These are phyloP conservation scores for Elysia crispata DNA, from an alignment of 2,888 invertebrate species.

Conservation along the genomic window DNA sequence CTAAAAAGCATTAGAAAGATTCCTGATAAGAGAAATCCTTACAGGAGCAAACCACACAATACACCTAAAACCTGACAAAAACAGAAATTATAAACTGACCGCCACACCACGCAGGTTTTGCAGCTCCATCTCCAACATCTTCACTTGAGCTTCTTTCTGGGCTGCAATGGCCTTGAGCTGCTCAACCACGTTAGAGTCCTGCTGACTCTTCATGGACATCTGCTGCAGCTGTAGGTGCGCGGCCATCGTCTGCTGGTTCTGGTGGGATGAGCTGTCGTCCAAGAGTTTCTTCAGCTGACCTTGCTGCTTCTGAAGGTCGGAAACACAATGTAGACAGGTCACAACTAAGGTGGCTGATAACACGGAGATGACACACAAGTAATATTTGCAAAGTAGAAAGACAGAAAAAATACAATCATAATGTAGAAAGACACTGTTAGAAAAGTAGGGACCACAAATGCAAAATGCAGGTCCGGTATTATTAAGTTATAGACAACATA, in stretches of 20 bases:
- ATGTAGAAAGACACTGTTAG: too few species aligned
- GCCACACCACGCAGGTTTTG: not conserved
- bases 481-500: too few species aligned
- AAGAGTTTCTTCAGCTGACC: conserved; percentile 59
- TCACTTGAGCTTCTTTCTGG: conserved; percentile 73
- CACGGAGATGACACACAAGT: too few species aligned
- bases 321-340: too few species aligned
- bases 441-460: too few species aligned
- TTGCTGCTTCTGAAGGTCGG: conserved; percentile 45
- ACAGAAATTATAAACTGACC: not conserved
- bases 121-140: conserved; percentile 60
- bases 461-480: too few species aligned
- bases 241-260: conserved; percentile 55
- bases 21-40: too few species aligned
- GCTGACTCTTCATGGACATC: conserved; percentile 66
- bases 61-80: not conserved
- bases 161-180: conserved; percentile 74
- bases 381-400: too few species aligned
- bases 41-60: too few species aligned
- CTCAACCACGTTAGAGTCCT: conserved; percentile 73
- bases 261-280: conserved; percentile 52
- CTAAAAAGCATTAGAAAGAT: too few species aligned
- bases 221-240: conserved; percentile 69
- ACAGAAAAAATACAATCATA: too few species aligned
- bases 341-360: too few species aligned